Evolutionary conservation across 2,888 invertebrate species (phyloP), one percentile per base, ranked within the genome.

Genomic region (Agapostemon virescens): DNA sequence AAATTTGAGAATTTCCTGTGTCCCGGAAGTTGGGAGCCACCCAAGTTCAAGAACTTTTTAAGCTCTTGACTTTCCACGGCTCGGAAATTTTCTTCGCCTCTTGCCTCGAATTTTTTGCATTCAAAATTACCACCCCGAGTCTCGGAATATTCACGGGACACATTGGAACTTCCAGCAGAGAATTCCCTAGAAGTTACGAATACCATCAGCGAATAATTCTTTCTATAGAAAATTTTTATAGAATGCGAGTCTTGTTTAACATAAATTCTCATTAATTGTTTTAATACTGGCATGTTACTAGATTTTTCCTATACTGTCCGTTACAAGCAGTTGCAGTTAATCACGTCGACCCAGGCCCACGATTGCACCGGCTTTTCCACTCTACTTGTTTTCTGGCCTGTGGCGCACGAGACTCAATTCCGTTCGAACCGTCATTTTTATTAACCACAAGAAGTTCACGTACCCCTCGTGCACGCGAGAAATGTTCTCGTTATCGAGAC

Each of bases 361-460:
- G 33, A 77, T 82, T 58, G 72, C 64, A 33, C 64, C 66, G 66
- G 42, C 42, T 70, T 74, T 79, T 73, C 79, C 80, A 69, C 73
- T 82, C 77, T 68, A 70, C 64, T 81, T 81, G 75, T 82, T 81
- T 79, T 82, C 85, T 69, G 77, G 70, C 67, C 67, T 23, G 33
- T 63, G 70, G 76, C 81, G 40, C 72, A 77, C 68, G 66, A 61
- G 40, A 84, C 81, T 77, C 81, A 40, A 84, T 85, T 74, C 73
- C 71, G 66, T 68, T 71, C 84, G 85, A 85, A 85, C 69, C 33
- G 82, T 85, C 78, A 85, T 82, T 78, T 73, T 69, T 77, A 85
- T 55, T 76, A 71, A 17, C 75, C 64, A 63, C 64, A 45, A 49
- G 49, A 75, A 72, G 17, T 11, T 40, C 52, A 13, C 49, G 67